Percentiles rank a stretch among this genome's conserved stretches.
These are phyloP conservation scores for Hedya salicella DNA, from an alignment of 2,888 invertebrate species.

Conservation along the genomic window DNA sequence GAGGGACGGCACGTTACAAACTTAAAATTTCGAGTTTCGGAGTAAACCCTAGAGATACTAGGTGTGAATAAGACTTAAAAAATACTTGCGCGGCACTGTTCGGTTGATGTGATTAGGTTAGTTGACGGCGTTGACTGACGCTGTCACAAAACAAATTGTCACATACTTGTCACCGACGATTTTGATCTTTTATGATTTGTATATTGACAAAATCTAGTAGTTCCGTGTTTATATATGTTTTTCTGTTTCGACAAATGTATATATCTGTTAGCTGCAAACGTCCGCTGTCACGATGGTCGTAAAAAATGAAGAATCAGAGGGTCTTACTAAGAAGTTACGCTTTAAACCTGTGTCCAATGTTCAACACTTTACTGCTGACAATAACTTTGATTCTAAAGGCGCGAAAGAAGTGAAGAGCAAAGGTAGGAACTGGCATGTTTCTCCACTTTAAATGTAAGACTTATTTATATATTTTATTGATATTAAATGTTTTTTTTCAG, in stretches of 20 bases:
- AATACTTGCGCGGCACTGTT: too few species aligned
- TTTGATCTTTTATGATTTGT: slow-evolving; percentile 16
- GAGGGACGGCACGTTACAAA: too few species aligned
- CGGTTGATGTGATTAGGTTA: neutral
- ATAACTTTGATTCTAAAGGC: slow-evolving; percentile 62
- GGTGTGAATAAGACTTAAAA: too few species aligned
- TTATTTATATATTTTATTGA: slow-evolving; percentile 2
- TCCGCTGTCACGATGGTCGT: slow-evolving; percentile 59
- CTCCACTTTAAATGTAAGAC: neutral
- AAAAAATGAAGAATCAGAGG: slow-evolving; percentile 73
- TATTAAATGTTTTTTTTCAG: slow-evolving; percentile 57
- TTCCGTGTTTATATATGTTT: slow-evolving; percentile 4
- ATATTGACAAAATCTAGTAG: slow-evolving; percentile 13
- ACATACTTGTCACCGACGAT: slow-evolving; percentile 5
- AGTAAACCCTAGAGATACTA: too few species aligned
- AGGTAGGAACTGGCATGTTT: slow-evolving; percentile 54
- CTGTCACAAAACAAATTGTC: too few species aligned
- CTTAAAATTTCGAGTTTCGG: too few species aligned
- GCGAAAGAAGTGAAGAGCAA: slow-evolving; percentile 67
- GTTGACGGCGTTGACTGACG: too few species aligned
- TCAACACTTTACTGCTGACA: slow-evolving; percentile 68
- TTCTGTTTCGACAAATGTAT: slow-evolving; percentile 29
- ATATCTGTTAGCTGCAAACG: slow-evolving; percentile 3
- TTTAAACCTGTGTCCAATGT: slow-evolving; percentile 71
- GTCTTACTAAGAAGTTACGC: slow-evolving; percentile 77